These are phyloP conservation scores for Rhincodon typus DNA, from an alignment of 2,797 vertebrate genomes.

Conservation along the genomic window DNA sequence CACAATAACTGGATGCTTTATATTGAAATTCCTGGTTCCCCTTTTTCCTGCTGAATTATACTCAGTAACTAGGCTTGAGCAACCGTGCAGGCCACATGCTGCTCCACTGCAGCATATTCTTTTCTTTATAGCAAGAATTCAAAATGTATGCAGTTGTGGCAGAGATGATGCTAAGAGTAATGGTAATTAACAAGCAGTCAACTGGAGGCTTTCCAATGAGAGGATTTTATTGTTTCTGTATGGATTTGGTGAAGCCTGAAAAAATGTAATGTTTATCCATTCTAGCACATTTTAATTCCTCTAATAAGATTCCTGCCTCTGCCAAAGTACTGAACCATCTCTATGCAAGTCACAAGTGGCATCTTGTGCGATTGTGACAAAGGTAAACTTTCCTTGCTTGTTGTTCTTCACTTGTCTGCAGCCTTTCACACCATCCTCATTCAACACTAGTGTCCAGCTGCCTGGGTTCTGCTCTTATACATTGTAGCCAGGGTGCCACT, in stretches of 20 bases:
- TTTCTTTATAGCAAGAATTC: not conserved
- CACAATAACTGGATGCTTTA: no score
- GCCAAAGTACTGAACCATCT: not conserved
- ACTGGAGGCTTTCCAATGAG: not conserved
- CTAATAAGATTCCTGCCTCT: not conserved
- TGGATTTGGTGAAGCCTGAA: not conserved
- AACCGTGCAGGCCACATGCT: not conserved
- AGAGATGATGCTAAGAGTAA: not conserved
- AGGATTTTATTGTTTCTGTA: not conserved
- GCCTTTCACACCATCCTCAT: not conserved
- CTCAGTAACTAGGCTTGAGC: no score
- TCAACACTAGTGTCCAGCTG: not conserved
- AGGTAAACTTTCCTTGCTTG: not conserved
- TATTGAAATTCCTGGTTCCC: not conserved
- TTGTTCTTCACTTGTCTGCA: not conserved
- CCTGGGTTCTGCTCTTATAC: not conserved
- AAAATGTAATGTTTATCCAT: not conserved
- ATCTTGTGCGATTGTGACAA: not conserved
- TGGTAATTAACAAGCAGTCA: not conserved
- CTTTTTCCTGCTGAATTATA: not conserved
- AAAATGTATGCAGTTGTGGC: not conserved
- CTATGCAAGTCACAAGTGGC: not conserved
- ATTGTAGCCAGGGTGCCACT: not conserved
- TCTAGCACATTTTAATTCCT: not conserved
- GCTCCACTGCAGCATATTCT: not conserved